A percentile compares a stretch with the other conserved stretches of the same genome.
Conservation (phyloP, 2,888 invertebrate species). For the Morpho achilles region DNA sequence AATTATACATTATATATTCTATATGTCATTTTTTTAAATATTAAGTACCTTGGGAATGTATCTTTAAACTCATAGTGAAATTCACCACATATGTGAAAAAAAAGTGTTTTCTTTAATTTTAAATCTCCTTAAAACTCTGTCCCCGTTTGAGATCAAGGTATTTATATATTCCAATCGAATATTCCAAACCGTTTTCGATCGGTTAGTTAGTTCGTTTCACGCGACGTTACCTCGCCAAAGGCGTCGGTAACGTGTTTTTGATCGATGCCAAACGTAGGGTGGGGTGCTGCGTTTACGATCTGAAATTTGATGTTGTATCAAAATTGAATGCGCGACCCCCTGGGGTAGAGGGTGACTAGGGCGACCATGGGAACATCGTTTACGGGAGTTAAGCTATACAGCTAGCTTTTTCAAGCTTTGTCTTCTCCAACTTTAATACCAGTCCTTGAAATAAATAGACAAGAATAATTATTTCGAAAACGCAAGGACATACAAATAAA, state of each 20-base stretch:
- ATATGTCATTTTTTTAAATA: too few species aligned
- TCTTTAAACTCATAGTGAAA: too few species aligned
- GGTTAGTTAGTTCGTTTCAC: constrained; percentile 18
- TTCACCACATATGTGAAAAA: too few species aligned
- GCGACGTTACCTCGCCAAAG: constrained; percentile 27
- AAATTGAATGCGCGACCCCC: constrained; percentile 8
- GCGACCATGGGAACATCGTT: not conserved
- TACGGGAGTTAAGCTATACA: not conserved
- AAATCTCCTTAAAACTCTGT: too few species aligned
- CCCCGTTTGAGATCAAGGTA: too few species aligned
- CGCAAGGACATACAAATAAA: too few species aligned
- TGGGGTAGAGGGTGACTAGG: not conserved
- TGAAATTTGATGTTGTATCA: constrained; percentile 13
- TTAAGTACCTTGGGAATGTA: too few species aligned
- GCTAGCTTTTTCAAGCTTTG: not conserved
- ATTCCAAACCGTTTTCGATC: not conserved
- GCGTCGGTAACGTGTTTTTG: constrained; percentile 20
- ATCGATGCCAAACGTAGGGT: constrained; percentile 6
- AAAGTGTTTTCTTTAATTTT: too few species aligned
- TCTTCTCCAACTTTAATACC: too few species aligned
- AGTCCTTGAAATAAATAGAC: too few species aligned
- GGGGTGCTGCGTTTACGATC: constrained; percentile 2
- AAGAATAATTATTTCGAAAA: too few species aligned
- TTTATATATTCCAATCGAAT: not conserved
- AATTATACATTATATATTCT: too few species aligned